Percentiles rank a stretch among this genome's conserved stretches.
These are phyloP conservation scores for Phania funesta DNA, from an alignment of 2,888 invertebrate species.

Conservation along the genomic window DNA sequence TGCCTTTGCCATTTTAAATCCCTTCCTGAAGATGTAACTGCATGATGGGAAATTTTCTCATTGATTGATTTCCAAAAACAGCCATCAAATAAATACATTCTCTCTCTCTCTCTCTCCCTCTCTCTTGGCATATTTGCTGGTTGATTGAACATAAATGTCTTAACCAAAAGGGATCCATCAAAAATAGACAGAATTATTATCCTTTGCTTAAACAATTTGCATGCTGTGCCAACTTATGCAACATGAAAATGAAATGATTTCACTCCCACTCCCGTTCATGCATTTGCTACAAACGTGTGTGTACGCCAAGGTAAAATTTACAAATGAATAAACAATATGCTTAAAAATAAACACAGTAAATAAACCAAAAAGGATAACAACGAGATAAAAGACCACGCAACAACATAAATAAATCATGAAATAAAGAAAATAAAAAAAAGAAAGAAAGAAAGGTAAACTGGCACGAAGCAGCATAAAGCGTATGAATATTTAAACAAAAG, in stretches of 20 bases:
- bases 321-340: slow-evolving; percentile 63
- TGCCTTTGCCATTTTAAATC: background rate
- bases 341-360: slow-evolving; percentile 64
- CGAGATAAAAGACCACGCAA: slow-evolving; percentile 1
- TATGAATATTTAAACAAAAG: slow-evolving; percentile 53
- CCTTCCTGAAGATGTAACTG: background rate
- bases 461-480: slow-evolving; percentile 36
- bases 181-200: slow-evolving; percentile 63
- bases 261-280: background rate
- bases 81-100: slow-evolving; percentile 11
- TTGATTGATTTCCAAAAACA: slow-evolving; percentile 33
- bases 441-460: slow-evolving; percentile 23
- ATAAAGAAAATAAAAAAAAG: background rate
- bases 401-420: no score
- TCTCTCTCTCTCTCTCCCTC: background rate
- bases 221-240: slow-evolving; percentile 66
- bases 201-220: slow-evolving; percentile 66
- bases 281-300: background rate
- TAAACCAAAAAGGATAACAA: slow-evolving; percentile 59
- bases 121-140: slow-evolving; percentile 63
- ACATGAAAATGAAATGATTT: slow-evolving; percentile 38
- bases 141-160: slow-evolving; percentile 67
- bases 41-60: slow-evolving; percentile 1
- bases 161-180: slow-evolving; percentile 66
- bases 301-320: slow-evolving; percentile 28